These are phyloP conservation scores for Drosophila ustulata DNA, from an alignment of 2,888 invertebrate genomes.

Conservation along the genomic window DNA sequence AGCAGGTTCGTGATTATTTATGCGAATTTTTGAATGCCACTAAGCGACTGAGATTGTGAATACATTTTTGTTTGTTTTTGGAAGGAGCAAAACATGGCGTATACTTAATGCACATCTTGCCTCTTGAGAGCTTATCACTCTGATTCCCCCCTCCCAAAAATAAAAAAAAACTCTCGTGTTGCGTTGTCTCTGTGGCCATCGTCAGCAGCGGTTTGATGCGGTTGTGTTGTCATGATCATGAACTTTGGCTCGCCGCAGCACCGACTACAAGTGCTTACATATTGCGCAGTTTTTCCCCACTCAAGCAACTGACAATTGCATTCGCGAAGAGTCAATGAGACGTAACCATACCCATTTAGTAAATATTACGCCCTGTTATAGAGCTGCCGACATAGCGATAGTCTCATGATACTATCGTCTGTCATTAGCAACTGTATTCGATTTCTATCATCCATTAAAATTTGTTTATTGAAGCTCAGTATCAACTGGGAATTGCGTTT, in stretches of 20 bases:
- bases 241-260: conserved; percentile 23
- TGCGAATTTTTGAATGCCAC: neutral
- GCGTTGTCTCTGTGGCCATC: conserved; percentile 17
- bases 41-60: conserved; percentile 17
- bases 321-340: conserved; percentile 29
- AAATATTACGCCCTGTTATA: neutral
- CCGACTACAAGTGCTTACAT: neutral
- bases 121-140: conserved; percentile 34
- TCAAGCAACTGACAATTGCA: conserved; percentile 17
- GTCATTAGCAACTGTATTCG: neutral
- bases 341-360: conserved; percentile 10
- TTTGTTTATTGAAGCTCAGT: too few species aligned
- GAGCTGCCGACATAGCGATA: too few species aligned
- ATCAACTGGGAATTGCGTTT: too few species aligned
- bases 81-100: neutral
- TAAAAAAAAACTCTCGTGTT: conserved; percentile 5
- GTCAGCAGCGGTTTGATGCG: conserved; percentile 11
- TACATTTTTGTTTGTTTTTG: neutral
- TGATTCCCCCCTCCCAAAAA: neutral
- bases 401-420: neutral
- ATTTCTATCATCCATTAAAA: neutral
- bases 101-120: conserved; percentile 5
- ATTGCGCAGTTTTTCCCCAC: conserved; percentile 51
- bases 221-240: conserved; percentile 30
- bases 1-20: neutral